Percentiles rank a stretch among this genome's conserved stretches.
phyloP scores from a whole-genome alignment of 1,140 invertebrate genomes.

The Drosophila repletoides region DNA sequence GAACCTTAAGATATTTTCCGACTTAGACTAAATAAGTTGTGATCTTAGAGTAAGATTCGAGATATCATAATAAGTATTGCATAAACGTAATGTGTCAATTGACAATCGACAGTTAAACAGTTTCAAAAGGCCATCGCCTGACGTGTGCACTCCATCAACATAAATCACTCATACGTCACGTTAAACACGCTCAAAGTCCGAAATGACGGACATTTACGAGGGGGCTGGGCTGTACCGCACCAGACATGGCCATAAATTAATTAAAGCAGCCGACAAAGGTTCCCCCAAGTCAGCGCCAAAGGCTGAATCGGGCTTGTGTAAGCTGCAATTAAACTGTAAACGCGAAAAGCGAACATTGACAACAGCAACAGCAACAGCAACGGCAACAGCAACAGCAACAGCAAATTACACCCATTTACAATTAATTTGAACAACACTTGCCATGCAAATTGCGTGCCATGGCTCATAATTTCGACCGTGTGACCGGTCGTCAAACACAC shows the following conservation, averaged over 20 bases:
- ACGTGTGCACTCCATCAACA: conserved; percentile 70
- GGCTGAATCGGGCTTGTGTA: conserved; percentile 27
- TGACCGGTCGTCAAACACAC: conserved; percentile 10
- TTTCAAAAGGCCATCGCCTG: conserved; percentile 45
- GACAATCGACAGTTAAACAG: conserved; percentile 68
- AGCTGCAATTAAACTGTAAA: conserved; percentile 79
- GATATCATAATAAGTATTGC: not conserved
- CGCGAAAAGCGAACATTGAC: conserved; percentile 53
- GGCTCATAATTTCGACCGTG: conserved; percentile 69
- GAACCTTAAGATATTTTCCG: too few relatives aligned
- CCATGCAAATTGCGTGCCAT: conserved; percentile 77
- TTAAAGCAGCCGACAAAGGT: conserved; percentile 48
- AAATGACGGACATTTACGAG: conserved; percentile 63
- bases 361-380: not conserved
- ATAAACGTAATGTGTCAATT: conserved; percentile 46
- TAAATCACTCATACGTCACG: conserved; percentile 79
- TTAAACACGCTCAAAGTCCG: conserved; percentile 75
- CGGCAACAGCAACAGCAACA: not conserved
- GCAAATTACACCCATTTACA: conserved; percentile 79
- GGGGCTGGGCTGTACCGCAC: not conserved
- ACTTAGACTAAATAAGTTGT: not conserved
- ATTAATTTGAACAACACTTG: conserved; percentile 77
- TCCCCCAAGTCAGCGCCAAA: conserved; percentile 33
- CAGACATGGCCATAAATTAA: conserved; percentile 74
- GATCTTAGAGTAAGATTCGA: not conserved